These are phyloP conservation scores for Torymus tubicola DNA, from an alignment of 2,888 invertebrate genomes.

Conservation along the genomic window DNA sequence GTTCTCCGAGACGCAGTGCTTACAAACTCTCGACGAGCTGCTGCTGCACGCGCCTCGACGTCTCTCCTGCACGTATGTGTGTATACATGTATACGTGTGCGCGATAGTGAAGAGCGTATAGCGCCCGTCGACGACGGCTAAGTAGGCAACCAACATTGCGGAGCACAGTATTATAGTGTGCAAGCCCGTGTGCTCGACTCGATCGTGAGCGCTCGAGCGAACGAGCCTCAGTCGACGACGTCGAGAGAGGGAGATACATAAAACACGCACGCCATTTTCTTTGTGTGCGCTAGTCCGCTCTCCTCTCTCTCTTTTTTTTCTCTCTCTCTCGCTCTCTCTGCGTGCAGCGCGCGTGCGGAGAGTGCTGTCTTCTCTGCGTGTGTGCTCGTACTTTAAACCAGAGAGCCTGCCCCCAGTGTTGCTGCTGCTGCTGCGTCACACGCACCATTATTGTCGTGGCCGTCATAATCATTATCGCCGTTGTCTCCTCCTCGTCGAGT, in stretches of 20 bases:
- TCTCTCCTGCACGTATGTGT: too few relatives aligned
- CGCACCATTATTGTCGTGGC: too few relatives aligned
- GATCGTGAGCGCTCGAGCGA: constrained; percentile 29
- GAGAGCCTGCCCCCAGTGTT: not conserved
- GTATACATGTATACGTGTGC: too few relatives aligned
- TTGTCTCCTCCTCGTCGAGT: too few relatives aligned
- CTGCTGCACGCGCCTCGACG: not conserved
- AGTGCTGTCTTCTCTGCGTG: not conserved
- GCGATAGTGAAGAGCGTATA: too few relatives aligned
- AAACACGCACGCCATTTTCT: constrained; percentile 53
- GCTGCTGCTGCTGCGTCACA: not conserved
- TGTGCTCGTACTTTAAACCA: constrained; percentile 17
- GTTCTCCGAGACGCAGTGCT: not conserved
- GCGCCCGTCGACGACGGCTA: too few relatives aligned
- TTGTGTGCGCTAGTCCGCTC: constrained; percentile 35
- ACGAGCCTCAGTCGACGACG: too few relatives aligned
- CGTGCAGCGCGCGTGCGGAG: constrained; percentile 9
- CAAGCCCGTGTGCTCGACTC: not conserved
- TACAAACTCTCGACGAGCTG: not conserved
- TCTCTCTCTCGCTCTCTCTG: too few relatives aligned
- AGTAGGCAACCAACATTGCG: too few relatives aligned
- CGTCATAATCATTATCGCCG: too few relatives aligned
- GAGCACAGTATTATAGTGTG: not conserved
- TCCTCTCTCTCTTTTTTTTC: too few relatives aligned
- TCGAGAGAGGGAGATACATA: constrained; percentile 4